A percentile compares a stretch with the other conserved stretches of the same genome.
Conservation (phyloP, 2,797 vertebrate species). For the Coregonus sp. region DNA sequence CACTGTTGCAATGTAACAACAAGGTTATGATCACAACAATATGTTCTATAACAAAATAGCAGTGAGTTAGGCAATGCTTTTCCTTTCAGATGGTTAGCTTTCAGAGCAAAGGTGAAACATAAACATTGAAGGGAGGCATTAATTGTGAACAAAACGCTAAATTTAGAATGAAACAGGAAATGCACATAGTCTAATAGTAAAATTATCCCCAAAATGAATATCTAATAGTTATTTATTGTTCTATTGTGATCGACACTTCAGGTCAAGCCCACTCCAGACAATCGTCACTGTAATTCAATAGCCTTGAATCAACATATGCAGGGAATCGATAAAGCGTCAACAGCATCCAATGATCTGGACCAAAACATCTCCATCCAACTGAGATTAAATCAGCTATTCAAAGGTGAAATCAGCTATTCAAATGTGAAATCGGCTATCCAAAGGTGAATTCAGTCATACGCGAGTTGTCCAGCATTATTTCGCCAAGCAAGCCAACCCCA, state of each 20-base stretch:
- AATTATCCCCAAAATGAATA: background rate
- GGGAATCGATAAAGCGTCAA: constrained; percentile 41
- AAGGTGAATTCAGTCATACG: background rate
- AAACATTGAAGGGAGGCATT: background rate
- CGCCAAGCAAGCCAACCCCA: background rate
- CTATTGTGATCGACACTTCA: constrained; percentile 2
- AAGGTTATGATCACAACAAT: background rate
- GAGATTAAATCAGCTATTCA: constrained; percentile 30
- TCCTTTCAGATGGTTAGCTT: background rate
- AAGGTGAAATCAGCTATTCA: background rate
- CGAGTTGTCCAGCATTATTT: background rate
- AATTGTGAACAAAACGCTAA: background rate
- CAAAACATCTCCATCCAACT: constrained; percentile 30
- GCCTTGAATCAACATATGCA: constrained; percentile 44
- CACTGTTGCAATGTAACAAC: constrained; percentile 8
- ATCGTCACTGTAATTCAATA: constrained; percentile 40
- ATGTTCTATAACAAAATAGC: background rate
- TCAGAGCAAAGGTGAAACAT: background rate
- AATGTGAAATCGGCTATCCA: background rate
- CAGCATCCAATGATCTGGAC: constrained; percentile 37
- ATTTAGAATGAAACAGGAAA: background rate
- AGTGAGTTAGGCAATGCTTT: background rate
- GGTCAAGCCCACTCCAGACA: constrained; percentile 32
- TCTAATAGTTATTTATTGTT: background rate
- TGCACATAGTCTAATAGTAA: background rate